Conservation (phyloP, 2,113 vertebrate species). For the Ceyx melanurus region DNA sequence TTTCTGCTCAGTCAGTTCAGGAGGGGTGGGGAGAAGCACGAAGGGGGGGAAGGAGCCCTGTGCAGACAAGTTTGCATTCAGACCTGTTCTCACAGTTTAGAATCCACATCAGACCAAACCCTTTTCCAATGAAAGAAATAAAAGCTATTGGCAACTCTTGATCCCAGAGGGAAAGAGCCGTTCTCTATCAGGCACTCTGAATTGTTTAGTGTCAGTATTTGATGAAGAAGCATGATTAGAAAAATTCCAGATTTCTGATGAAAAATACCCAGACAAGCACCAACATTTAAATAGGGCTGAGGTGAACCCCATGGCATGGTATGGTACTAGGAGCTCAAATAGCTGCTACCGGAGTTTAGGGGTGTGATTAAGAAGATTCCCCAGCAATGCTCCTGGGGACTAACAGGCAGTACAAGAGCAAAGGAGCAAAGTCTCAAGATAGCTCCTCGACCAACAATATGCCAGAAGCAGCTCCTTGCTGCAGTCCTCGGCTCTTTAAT, state of each 20-base stretch:
- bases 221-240: constrained; percentile 20
- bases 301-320: neutral
- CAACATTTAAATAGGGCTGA: neutral
- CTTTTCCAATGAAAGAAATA: constrained; percentile 18
- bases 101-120: neutral
- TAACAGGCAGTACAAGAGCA: neutral
- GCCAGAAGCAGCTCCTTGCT: neutral
- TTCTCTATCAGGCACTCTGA: constrained; percentile 56
- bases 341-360: neutral
- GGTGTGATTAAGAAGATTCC: neutral
- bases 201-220: neutral
- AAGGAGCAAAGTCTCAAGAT: neutral
- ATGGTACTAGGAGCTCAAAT: neutral
- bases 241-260: constrained; percentile 18
- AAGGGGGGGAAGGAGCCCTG: neutral
- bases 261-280: constrained; percentile 9
- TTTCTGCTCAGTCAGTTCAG: neutral
- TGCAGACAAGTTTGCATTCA: neutral
- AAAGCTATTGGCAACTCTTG: constrained; percentile 54
- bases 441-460: fast-evolving
- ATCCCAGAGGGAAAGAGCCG: constrained; percentile 33
- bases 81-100: neutral
- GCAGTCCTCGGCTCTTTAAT: neutral
- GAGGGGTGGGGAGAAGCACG: neutral
- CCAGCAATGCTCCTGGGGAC: neutral